phyloP scores from a whole-genome alignment of 2,888 invertebrate species.

The Pyrrhosoma nymphula region DNA sequence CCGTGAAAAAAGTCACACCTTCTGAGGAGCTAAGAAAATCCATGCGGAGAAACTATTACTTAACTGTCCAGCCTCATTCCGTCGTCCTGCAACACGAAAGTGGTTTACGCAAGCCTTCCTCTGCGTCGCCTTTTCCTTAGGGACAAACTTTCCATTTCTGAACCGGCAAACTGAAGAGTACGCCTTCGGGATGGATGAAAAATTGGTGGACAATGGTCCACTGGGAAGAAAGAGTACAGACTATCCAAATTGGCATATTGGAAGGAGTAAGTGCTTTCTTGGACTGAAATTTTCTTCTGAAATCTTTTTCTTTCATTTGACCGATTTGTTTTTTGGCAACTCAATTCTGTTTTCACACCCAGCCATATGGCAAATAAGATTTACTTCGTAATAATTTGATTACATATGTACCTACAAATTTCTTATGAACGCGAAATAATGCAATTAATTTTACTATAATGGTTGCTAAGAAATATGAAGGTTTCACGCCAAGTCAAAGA shows the following conservation, averaged over 20 bases:
- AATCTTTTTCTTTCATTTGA: too few species aligned
- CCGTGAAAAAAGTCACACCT: not conserved
- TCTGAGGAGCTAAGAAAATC: not conserved
- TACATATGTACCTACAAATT: too few species aligned
- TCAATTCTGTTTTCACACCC: too few species aligned
- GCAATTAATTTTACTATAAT: too few species aligned
- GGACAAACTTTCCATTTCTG: not conserved
- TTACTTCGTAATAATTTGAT: too few species aligned
- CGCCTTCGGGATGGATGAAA: not conserved
- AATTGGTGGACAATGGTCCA: not conserved
- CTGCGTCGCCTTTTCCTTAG: not conserved
- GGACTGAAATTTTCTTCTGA: too few species aligned
- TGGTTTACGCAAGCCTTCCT: not conserved
- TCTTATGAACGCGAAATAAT: too few species aligned
- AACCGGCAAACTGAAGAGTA: not conserved
- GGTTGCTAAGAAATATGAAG: too few species aligned
- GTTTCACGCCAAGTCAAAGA: too few species aligned
- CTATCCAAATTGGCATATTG: not conserved
- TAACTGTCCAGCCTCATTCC: slow-evolving; percentile 24
- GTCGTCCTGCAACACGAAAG: slow-evolving; percentile 2
- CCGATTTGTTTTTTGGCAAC: too few species aligned
- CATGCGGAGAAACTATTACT: not conserved
- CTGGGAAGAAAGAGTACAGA: not conserved
- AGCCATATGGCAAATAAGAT: too few species aligned
- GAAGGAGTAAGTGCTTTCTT: not conserved